Conservation (phyloP, 2,113 vertebrate genomes). For the Saguinus midas region DNA sequence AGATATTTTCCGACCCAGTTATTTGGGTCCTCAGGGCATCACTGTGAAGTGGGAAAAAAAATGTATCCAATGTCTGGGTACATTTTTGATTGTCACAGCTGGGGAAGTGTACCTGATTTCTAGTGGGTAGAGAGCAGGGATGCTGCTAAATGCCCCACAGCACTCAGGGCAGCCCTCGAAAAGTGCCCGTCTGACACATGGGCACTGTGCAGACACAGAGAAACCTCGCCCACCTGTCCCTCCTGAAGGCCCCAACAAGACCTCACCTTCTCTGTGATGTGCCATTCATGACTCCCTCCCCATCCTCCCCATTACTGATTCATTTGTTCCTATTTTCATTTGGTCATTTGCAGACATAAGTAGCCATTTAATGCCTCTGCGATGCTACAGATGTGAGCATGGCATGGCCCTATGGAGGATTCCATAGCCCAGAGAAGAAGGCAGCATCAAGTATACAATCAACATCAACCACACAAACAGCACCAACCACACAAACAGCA, state of each 20-base stretch:
- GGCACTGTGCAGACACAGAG: rapidly evolving
- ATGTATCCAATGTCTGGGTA: no score
- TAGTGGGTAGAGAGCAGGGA: rapidly evolving
- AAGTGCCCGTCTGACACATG: rapidly evolving
- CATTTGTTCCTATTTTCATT: rapidly evolving
- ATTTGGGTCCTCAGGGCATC: not conserved
- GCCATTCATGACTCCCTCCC: not conserved
- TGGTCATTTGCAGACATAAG: not conserved
- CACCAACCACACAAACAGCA: no score
- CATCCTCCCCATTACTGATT: rapidly evolving
- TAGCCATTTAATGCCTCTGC: rapidly evolving
- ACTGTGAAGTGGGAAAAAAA: not conserved
- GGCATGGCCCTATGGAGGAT: rapidly evolving
- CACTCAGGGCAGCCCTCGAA: rapidly evolving
- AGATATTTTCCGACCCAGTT: not conserved
- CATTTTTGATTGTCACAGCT: not conserved
- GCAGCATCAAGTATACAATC: rapidly evolving
- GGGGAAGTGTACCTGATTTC: not conserved
- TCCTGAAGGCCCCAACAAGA: no score
- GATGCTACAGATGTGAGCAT: not conserved
- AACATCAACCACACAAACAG: no score
- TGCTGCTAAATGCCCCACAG: rapidly evolving
- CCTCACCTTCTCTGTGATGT: rapidly evolving
- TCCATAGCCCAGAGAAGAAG: not conserved
- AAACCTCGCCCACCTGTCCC: rapidly evolving